Percentiles rank a stretch among this genome's conserved stretches.
phyloP scores from a whole-genome alignment of 2,113 vertebrate genomes.

The Oophaga pumilio region DNA sequence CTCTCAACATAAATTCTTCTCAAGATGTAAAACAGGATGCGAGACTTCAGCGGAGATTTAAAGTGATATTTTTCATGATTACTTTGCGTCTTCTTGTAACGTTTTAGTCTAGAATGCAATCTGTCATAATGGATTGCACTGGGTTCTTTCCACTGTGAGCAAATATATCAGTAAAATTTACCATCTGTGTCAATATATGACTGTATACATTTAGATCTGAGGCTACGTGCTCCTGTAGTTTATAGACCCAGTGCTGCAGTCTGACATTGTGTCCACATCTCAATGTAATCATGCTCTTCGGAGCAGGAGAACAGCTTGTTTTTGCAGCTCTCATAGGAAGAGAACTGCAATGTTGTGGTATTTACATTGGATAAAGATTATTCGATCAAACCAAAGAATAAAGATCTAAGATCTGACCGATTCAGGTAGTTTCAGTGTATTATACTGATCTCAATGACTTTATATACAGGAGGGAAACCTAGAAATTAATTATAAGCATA shows the following conservation, averaged over 20 bases:
- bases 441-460: not conserved
- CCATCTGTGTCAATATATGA: constrained; percentile 69
- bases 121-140: constrained; percentile 62
- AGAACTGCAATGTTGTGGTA: not conserved
- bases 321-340: constrained; percentile 36
- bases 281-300: constrained; percentile 31
- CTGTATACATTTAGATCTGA: constrained; percentile 63
- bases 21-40: constrained; percentile 13
- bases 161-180: constrained; percentile 68
- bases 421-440: not conserved
- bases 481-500: no score
- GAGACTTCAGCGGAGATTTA: constrained; percentile 41
- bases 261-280: constrained; percentile 41
- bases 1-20: constrained; percentile 27
- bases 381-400: constrained; percentile 1
- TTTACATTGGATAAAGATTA: constrained; percentile 6
- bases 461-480: no score
- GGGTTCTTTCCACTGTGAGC: constrained; percentile 66
- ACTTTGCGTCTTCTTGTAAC: constrained; percentile 60
- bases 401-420: not conserved
- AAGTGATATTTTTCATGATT: constrained; percentile 63
- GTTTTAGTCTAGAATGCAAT: constrained; percentile 66
- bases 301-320: constrained; percentile 36
- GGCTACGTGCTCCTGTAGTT: constrained; percentile 66
- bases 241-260: constrained; percentile 10